Evolutionary conservation across 2,113 vertebrate species (phyloP), one percentile per base, ranked within the genome.

Genomic region (Anarrhichthys ocellatus): DNA sequence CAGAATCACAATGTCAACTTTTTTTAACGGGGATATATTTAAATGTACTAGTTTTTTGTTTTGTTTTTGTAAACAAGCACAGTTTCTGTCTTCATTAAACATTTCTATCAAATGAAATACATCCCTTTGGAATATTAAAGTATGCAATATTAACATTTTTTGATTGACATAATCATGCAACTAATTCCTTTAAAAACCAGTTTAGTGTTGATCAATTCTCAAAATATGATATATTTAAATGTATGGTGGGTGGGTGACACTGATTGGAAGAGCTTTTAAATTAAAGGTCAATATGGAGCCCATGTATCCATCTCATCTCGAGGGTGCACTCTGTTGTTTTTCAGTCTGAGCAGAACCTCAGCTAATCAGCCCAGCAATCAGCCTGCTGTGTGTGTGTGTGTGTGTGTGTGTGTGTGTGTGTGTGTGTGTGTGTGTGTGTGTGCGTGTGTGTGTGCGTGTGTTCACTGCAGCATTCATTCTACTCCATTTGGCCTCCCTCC

Each of bases 321-420:
- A 78, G 84, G 56, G 1, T 64, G 24, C 61, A 34, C 27, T 72
- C 63, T 72, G 63, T 46, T 85, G 65, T 87, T 76, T 84, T 62
- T 69, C 72, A 84, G 78, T 76, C 79, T 62, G 34, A 79, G 42
- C 82, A 72, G 73, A 52, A 61, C 63, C 77, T 67, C 65, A 46
- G 71, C 69, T 84, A 84, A 83, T 85, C 83, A 88, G 85, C 52
- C 32, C 59, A 22, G 70, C 78, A 88, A 81, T 89, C 80, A 76
- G 62, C 78, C 27, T 61, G 64, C 29, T 44, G 3, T 62, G n/a
- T 42, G 63, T 64, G 68, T 40, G 44, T 44, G 46, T n/a, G 46
- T 66, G 22, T 68, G 29, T 73, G 48, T 70, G 56, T 62, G 67
- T 79, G 48, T 50, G 61, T n/a, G 68, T 69, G 68, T 8, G 58